Evolutionary conservation across 1,140 invertebrate species (phyloP).

Genomic region (Sarcophaga bullata): DNA sequence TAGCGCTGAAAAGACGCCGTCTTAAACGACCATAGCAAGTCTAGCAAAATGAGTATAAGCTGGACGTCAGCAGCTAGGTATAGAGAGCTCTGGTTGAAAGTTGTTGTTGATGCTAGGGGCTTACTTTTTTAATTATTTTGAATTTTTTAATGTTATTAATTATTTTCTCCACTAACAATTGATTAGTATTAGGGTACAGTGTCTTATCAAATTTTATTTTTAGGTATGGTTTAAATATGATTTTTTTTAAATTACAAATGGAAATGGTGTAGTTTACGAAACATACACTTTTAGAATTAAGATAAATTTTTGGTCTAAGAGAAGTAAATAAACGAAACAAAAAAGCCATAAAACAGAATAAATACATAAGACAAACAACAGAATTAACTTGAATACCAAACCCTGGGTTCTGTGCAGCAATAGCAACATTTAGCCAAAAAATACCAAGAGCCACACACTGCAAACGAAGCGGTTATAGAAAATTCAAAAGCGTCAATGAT

Average conservation of each 20-base stretch:
- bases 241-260: background rate
- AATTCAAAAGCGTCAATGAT: slow-evolving; percentile 7
- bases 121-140: no score
- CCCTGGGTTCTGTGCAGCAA: slow-evolving; percentile 15
- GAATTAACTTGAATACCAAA: slow-evolving; percentile 17
- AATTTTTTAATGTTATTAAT: no score
- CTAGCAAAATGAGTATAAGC: no score
- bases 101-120: no score
- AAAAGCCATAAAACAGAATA: background rate
- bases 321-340: background rate
- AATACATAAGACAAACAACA: background rate
- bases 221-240: background rate
- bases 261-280: background rate
- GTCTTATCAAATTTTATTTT: no score
- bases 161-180: no score
- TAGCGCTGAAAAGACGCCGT: no score
- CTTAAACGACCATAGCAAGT: no score
- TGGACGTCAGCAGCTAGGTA: no score
- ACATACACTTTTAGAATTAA: background rate
- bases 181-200: no score
- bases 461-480: background rate
- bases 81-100: no score
- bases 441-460: background rate
- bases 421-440: background rate
- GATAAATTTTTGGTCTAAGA: background rate